These are phyloP conservation scores for Colletes latitarsis DNA, from an alignment of 1,140 invertebrate species.

Conservation along the genomic window DNA sequence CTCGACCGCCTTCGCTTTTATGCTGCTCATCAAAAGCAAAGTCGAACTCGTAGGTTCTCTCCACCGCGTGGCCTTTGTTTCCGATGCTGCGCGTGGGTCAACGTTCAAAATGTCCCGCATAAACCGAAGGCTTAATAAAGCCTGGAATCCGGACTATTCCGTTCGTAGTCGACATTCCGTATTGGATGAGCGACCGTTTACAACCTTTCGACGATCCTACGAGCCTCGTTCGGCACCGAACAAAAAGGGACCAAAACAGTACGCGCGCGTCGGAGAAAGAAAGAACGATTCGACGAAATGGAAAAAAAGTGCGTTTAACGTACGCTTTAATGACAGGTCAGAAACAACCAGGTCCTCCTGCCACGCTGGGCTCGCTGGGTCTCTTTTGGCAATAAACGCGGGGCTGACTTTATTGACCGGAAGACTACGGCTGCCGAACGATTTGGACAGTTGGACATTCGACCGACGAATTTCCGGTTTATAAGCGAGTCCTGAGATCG, in stretches of 20 bases:
- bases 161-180: constrained; percentile 63
- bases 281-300: constrained; percentile 33
- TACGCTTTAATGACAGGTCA: constrained; percentile 64
- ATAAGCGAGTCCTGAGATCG: constrained; percentile 76
- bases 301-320: constrained; percentile 69
- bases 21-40: constrained; percentile 55
- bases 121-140: constrained; percentile 67
- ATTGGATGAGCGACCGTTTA: constrained; percentile 62
- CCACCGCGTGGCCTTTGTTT: constrained; percentile 55
- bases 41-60: constrained; percentile 28
- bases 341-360: constrained; percentile 56
- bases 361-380: constrained; percentile 10
- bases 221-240: constrained; percentile 25
- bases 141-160: constrained; percentile 64
- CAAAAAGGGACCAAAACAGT: constrained; percentile 33
- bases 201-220: constrained; percentile 53
- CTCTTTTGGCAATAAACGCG: constrained; percentile 72
- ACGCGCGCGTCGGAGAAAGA: background rate
- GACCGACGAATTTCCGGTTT: constrained; percentile 78
- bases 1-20: constrained; percentile 50
- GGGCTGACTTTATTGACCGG: constrained; percentile 75
- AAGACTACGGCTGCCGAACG: constrained; percentile 68
- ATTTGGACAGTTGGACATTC: constrained; percentile 74
- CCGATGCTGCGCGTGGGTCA: constrained; percentile 46
- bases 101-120: constrained; percentile 62